Evolutionary conservation across 2,113 vertebrate species (phyloP).

Genomic region (Cepphus grylle): DNA sequence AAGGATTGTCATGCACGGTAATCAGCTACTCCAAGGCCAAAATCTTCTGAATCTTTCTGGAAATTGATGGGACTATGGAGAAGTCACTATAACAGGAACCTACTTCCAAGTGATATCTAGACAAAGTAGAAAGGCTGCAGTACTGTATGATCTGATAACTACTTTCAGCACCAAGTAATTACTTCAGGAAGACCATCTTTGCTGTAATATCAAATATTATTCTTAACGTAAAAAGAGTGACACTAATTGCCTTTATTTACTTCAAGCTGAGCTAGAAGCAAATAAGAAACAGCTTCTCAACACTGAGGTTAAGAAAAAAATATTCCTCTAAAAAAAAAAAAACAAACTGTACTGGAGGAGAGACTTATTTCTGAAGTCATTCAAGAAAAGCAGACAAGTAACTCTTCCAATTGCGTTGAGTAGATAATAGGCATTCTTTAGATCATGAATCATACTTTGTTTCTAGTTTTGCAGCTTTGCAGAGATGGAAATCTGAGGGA

Average conservation of each 20-base stretch:
- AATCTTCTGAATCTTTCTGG: background rate
- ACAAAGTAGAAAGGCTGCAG: background rate
- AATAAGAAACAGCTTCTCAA: background rate
- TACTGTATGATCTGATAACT: background rate
- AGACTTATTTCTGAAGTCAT: background rate
- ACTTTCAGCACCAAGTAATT: background rate
- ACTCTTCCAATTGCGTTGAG: background rate
- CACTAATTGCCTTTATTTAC: background rate
- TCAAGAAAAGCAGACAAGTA: background rate
- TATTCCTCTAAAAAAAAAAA: background rate
- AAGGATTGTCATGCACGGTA: background rate
- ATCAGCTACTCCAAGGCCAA: background rate
- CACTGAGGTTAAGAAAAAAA: background rate
- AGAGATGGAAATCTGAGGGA: background rate
- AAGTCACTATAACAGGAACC: background rate
- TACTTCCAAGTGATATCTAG: background rate
- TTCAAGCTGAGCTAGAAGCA: background rate
- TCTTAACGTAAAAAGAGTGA: background rate
- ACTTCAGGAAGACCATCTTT: background rate
- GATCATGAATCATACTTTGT: background rate
- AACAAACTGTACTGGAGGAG: background rate
- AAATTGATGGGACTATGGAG: background rate
- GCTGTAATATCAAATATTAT: background rate
- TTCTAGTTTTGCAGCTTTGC: background rate
- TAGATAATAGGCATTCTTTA: background rate